Evolutionary conservation across 2,888 invertebrate genomes (phyloP), one percentile per base, ranked within the genome.

Genomic region (Biston stratarius): DNA sequence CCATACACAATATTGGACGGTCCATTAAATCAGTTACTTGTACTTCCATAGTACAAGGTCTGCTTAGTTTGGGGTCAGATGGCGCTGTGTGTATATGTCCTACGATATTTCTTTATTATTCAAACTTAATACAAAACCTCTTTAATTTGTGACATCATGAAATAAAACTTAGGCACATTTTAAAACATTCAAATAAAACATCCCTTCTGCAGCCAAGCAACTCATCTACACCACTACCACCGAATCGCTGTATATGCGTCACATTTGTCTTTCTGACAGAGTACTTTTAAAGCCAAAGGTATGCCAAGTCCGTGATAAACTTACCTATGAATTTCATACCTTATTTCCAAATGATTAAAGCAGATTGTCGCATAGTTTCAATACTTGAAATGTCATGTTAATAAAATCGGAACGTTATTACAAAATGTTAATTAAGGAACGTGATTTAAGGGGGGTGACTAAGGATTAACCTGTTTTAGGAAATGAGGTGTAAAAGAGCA

Each of bases 191-290:
- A 24, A 24, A 24, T 24, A 3, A 24, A 24, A 24, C 24, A 2
- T 49, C 75, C 63, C 74, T 67, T 81, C 83, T 84, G 70, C 59
- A 61, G 6, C 34, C 63, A 62, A 73, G 70, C 69, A 72, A 67
- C 66, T 78, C 75, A 80, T 83, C 82, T 78, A 69, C 74, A 80
- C 77, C 77, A 79, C 59, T 66, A 76, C 72, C 67, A 74, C 40
- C 15, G 74, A 81, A 81, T 71, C 77, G 76, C 78, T 78, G 77
- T 83, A 82, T 84, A 84, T 84, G 80, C 81, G 82, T 74, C 77
- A 84, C 85, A 86, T 87, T 86, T 87, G 84, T 87, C 84, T 85
- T 79, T 56, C 76, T 80, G 83, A 85, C 84, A 83, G 83, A 84
- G 86, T 83, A 84, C 82, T 82, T 82, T 82, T 81, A 80, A 77